phyloP scores from a whole-genome alignment of 2,113 vertebrate genomes.

The Embiotoca jacksoni region DNA sequence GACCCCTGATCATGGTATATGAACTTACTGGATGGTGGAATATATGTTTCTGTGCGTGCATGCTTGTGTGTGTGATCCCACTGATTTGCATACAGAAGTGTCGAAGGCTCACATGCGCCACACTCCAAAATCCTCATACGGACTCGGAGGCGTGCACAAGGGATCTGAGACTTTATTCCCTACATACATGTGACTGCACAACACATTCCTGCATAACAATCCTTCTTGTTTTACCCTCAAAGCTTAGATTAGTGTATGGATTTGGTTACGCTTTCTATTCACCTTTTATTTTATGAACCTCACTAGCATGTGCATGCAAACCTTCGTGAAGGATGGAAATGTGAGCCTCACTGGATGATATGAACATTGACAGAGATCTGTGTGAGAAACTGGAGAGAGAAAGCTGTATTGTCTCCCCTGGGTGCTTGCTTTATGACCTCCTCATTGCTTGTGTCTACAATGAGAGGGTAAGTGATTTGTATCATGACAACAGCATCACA shows the following conservation, averaged over 20 bases:
- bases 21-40: conserved; percentile 22
- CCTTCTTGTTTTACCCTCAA: background rate
- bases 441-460: conserved; percentile 22
- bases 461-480: background rate
- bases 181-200: conserved; percentile 1
- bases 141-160: conserved; percentile 20
- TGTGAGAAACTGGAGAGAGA: background rate
- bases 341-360: background rate
- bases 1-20: conserved; percentile 43
- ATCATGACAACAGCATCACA: background rate
- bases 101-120: conserved; percentile 8
- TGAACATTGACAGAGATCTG: conserved; percentile 6
- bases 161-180: conserved; percentile 23
- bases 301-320: background rate
- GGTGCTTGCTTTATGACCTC: conserved; percentile 8
- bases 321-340: conserved; percentile 9
- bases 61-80: background rate
- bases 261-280: conserved; percentile 30
- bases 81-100: conserved; percentile 44
- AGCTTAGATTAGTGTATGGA: background rate
- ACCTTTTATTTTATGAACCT: background rate
- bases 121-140: conserved; percentile 28
- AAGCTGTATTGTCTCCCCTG: conserved; percentile 36
- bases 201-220: background rate
- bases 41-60: background rate